phyloP scores from a whole-genome alignment of 1,140 invertebrate species.

The Melitaea cinxia region DNA sequence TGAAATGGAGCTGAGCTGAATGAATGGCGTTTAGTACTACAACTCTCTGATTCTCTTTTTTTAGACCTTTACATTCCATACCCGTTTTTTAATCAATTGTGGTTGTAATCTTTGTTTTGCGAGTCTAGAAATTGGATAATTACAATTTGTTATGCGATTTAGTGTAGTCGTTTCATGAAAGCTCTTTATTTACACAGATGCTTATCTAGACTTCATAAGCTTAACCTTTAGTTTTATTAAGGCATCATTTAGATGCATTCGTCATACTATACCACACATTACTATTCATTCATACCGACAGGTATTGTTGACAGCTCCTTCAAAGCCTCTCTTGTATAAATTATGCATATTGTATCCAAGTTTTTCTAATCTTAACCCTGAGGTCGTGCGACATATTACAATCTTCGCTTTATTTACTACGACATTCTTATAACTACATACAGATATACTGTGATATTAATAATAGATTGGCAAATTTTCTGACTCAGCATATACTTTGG shows the following conservation, averaged over 20 bases:
- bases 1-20: no score
- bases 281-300: constrained; percentile 23
- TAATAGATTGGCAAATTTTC: not conserved
- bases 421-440: not conserved
- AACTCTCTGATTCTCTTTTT: no score
- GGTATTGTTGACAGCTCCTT: constrained; percentile 47
- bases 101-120: no score
- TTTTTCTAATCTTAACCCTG: constrained; percentile 41
- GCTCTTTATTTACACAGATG: no score
- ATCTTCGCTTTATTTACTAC: constrained; percentile 11
- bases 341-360: constrained; percentile 52
- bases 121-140: no score
- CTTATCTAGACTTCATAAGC: no score
- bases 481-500: no score
- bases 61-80: no score
- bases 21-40: no score
- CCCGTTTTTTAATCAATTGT: no score
- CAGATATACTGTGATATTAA: not conserved
- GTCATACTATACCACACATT: constrained; percentile 32
- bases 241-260: constrained; percentile 11
- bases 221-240: not conserved
- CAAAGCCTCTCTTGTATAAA: constrained; percentile 47
- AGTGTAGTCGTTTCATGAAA: no score
- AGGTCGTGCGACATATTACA: constrained; percentile 35
- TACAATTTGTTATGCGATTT: no score